These are phyloP conservation scores for Tinamus guttatus DNA, from an alignment of 2,113 vertebrate species.

Conservation along the genomic window DNA sequence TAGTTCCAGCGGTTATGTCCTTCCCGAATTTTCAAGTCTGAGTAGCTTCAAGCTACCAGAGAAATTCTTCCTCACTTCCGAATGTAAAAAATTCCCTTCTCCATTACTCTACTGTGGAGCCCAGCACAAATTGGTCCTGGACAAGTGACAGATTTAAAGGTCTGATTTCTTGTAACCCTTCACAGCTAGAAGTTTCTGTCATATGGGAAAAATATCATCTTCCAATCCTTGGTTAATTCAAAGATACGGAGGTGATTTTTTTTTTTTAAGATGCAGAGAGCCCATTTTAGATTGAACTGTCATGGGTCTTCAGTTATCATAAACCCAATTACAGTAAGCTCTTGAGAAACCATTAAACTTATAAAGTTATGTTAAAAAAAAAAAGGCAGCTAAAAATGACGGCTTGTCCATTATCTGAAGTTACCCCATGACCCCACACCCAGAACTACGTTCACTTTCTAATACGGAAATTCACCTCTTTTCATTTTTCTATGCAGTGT, in stretches of 20 bases:
- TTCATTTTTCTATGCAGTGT: background rate
- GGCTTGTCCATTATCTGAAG: background rate
- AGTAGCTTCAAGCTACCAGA: background rate
- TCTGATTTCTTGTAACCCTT: background rate
- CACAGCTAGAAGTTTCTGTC: background rate
- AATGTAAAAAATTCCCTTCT: background rate
- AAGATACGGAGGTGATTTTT: background rate
- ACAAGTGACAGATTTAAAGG: background rate
- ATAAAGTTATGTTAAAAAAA: no score
- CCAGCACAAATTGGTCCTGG: background rate
- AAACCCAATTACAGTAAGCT: background rate
- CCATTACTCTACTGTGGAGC: background rate
- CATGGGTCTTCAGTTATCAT: background rate
- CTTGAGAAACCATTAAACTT: background rate
- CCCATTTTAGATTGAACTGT: background rate
- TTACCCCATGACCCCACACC: background rate
- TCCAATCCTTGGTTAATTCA: background rate
- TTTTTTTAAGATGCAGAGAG: background rate
- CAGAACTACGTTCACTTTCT: background rate
- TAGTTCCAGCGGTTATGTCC: background rate
- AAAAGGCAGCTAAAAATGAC: background rate
- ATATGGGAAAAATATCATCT: background rate
- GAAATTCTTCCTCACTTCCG: background rate
- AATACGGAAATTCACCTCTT: background rate
- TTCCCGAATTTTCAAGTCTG: background rate